These are phyloP conservation scores for Acanthococcus lagerstroemiae DNA, from an alignment of 2,888 invertebrate genomes.

Conservation along the genomic window DNA sequence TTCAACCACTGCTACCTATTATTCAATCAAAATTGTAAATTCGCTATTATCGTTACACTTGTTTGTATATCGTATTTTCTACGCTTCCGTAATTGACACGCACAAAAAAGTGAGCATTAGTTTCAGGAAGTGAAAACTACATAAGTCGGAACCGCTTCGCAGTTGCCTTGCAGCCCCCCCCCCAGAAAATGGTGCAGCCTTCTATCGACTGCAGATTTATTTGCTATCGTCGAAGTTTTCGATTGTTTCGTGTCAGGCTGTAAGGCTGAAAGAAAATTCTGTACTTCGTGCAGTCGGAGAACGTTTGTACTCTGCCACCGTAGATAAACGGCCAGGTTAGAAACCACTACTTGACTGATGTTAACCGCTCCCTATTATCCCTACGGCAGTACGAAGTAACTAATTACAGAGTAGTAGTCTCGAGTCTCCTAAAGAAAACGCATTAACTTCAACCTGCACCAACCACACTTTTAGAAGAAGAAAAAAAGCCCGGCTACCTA, in stretches of 20 bases:
- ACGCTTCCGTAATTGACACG: neutral
- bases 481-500: constrained; percentile 5
- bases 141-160: no score
- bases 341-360: constrained; percentile 25
- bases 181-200: no score
- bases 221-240: no score
- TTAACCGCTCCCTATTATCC: constrained; percentile 22
- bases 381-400: constrained; percentile 11
- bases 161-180: no score
- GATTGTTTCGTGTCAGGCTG: no score
- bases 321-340: constrained; percentile 1
- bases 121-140: neutral
- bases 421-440: constrained; percentile 5
- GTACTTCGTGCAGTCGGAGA: no score
- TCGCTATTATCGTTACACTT: constrained; percentile 1
- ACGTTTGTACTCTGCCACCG: neutral
- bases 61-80: neutral
- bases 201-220: no score
- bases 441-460: constrained; percentile 23
- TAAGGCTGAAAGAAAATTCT: no score
- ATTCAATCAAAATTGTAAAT: constrained; percentile 12
- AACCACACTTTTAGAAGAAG: constrained; percentile 2
- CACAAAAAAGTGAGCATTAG: neutral
- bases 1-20: neutral
- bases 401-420: constrained; percentile 23